phyloP scores from a whole-genome alignment of 2,113 vertebrate genomes.

The Cavia aperea region DNA sequence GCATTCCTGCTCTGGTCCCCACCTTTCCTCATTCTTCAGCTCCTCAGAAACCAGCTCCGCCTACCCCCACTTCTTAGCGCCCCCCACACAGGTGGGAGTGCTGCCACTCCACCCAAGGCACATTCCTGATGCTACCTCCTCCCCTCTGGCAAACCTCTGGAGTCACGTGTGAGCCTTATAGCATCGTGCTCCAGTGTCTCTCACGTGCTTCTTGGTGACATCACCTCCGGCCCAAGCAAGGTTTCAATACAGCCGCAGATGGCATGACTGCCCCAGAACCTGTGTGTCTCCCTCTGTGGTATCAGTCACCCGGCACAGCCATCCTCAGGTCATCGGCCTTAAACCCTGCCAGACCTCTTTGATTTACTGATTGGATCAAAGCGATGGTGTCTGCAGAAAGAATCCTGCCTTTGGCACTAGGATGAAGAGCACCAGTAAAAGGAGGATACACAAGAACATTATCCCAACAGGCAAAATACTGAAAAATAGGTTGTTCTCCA shows the following conservation, averaged over 20 bases:
- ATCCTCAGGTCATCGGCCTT: neutral
- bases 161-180: neutral
- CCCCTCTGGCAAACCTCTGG: neutral
- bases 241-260: neutral
- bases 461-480: neutral
- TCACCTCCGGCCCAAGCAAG: neutral
- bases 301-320: neutral
- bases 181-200: neutral
- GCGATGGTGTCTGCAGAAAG: neutral
- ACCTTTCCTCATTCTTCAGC: neutral
- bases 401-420: neutral
- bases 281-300: neutral
- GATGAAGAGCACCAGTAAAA: neutral
- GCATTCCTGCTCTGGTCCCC: too few relatives aligned
- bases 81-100: neutral
- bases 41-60: too few relatives aligned
- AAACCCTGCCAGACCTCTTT: neutral
- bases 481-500: neutral
- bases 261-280: neutral
- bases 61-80: too few relatives aligned
- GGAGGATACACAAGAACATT: neutral
- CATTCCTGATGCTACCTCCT: neutral
- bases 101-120: neutral
- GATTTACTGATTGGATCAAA: neutral
- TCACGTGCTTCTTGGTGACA: neutral